Conservation (phyloP, 2,113 vertebrate species). For the Rhinichthys klamathensis region DNA sequence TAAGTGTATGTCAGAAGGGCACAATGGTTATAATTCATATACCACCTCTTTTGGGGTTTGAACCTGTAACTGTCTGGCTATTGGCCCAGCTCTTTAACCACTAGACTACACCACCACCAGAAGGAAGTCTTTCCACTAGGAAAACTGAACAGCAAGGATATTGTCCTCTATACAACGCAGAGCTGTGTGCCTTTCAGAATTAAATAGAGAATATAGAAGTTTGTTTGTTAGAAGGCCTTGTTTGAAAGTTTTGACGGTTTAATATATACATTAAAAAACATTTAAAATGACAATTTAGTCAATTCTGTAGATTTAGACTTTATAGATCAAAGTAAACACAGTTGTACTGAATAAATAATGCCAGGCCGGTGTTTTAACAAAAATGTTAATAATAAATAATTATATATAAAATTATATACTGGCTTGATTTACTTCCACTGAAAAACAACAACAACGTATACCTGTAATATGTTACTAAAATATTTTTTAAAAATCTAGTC, state of each 20-base stretch:
- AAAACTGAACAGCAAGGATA: constrained; percentile 8
- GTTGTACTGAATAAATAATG: not conserved
- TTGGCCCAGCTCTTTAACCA: constrained; percentile 8
- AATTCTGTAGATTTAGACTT: not conserved
- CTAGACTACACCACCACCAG: constrained; percentile 14
- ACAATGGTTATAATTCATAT: constrained; percentile 19
- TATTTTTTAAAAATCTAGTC: not conserved
- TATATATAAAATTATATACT: too few relatives aligned
- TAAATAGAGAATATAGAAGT: not conserved
- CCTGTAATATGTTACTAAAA: not conserved
- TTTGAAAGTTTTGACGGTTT: not conserved
- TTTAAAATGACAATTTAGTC: too few relatives aligned
- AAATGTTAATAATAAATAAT: not conserved
- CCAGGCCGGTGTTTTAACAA: not conserved
- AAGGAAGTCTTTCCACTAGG: not conserved
- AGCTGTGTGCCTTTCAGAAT: constrained; percentile 7
- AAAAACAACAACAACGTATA: too few relatives aligned
- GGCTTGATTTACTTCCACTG: too few relatives aligned
- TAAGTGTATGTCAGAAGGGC: constrained; percentile 4
- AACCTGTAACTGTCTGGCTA: constrained; percentile 22
- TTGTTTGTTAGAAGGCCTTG: not conserved
- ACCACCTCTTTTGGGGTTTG: constrained; percentile 1
- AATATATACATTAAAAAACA: too few relatives aligned
- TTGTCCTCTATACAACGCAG: not conserved
- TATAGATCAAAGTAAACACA: not conserved